Evolutionary conservation across 2,797 vertebrate species (phyloP).

Genomic region (Danio tinwini): DNA sequence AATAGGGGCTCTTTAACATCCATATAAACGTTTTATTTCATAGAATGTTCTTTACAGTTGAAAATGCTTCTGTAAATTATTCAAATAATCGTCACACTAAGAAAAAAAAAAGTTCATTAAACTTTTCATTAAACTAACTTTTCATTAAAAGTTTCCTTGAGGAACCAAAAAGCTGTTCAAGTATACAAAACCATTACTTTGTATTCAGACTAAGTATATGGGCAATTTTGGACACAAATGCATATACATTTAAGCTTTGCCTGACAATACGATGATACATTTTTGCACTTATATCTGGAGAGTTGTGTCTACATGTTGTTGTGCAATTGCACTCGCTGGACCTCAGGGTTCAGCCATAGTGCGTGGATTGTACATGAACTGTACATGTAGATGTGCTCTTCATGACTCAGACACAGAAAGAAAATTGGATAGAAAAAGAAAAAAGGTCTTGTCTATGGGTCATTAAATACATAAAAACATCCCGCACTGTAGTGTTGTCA

Average conservation of each 20-base stretch:
- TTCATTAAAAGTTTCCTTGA: too few species aligned
- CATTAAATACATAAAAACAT: slow-evolving; percentile 14
- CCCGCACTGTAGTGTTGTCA: slow-evolving; percentile 13
- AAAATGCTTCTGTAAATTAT: too few species aligned
- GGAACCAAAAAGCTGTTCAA: too few species aligned
- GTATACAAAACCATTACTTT: too few species aligned
- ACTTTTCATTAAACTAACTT: too few species aligned
- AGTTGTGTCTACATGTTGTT: background rate
- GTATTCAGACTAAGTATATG: background rate
- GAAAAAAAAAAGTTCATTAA: too few species aligned
- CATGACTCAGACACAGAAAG: slow-evolving; percentile 36
- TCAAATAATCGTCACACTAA: too few species aligned
- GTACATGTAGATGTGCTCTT: slow-evolving; percentile 6
- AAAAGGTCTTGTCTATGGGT: slow-evolving; percentile 16
- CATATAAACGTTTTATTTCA: too few species aligned
- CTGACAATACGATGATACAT: background rate
- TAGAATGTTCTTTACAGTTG: too few species aligned
- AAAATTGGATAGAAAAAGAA: slow-evolving; percentile 24
- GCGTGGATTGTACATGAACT: slow-evolving; percentile 4
- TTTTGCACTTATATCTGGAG: background rate
- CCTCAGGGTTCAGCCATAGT: background rate
- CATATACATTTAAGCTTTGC: background rate
- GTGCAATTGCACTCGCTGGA: slow-evolving; percentile 14
- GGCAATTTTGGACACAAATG: background rate
- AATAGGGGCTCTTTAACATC: too few species aligned